These are phyloP conservation scores for Mellilla xanthometata DNA, from an alignment of 2,888 invertebrate genomes.

Conservation along the genomic window DNA sequence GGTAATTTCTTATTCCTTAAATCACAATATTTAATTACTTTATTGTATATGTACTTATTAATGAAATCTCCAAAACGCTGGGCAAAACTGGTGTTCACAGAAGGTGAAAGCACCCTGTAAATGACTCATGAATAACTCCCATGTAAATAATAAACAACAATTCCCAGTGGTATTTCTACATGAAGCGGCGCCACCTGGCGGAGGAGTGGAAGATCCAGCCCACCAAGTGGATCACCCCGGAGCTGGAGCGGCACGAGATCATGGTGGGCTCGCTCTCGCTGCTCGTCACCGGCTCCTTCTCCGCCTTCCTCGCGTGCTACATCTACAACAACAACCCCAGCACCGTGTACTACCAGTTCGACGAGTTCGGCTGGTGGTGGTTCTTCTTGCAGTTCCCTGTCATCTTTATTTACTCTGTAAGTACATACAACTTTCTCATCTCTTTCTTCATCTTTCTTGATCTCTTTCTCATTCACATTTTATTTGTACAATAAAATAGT, in stretches of 20 bases:
- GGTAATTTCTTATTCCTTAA: too few relatives aligned
- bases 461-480: too few relatives aligned
- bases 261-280: constrained; percentile 84
- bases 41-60: too few relatives aligned
- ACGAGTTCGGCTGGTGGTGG: constrained; percentile 86
- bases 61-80: too few relatives aligned
- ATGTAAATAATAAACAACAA: not conserved
- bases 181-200: constrained; percentile 81
- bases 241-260: constrained; percentile 87
- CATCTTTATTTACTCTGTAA: constrained; percentile 84
- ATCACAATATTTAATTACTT: too few relatives aligned
- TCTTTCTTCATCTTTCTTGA: too few relatives aligned
- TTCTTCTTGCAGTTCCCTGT: constrained; percentile 85
- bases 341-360: constrained; percentile 84
- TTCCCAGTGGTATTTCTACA: constrained; percentile 87
- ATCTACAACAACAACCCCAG: constrained; percentile 86
- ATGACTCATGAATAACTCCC: too few relatives aligned
- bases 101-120: too few relatives aligned
- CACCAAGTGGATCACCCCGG: constrained; percentile 85
- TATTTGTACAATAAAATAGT: too few relatives aligned
- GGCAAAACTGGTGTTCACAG: too few relatives aligned
- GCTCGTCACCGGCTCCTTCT: constrained; percentile 76
- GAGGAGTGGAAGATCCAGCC: constrained; percentile 90
- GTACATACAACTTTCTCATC: too few relatives aligned
- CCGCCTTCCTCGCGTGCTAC: constrained; percentile 85